Conservation (phyloP, 2,888 invertebrate genomes). For the Eristalis tenax region DNA sequence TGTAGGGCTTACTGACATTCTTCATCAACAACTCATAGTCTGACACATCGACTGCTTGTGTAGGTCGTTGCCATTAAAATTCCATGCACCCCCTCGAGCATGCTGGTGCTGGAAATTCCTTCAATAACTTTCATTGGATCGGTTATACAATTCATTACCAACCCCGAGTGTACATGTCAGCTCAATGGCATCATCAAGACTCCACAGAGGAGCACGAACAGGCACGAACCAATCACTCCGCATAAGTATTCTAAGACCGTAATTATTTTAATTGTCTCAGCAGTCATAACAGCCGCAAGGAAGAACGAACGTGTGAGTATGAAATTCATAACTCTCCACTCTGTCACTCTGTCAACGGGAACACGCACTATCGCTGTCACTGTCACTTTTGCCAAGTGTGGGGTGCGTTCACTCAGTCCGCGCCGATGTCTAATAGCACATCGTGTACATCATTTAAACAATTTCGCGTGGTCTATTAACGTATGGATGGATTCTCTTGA, state of each 20-base stretch:
- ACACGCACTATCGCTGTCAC: background rate
- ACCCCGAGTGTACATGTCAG: conserved; percentile 17
- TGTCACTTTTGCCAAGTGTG: background rate
- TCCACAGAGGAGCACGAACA: conserved; percentile 7
- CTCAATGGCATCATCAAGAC: conserved; percentile 49
- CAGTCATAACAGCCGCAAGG: conserved; percentile 26
- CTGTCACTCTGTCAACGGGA: background rate
- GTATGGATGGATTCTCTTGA: conserved; percentile 59
- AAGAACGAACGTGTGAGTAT: conserved; percentile 26
- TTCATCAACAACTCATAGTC: too few species aligned
- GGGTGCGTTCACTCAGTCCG: background rate
- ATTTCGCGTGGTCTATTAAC: conserved; percentile 50
- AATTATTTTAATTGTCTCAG: conserved; percentile 57
- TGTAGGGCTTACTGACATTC: too few species aligned
- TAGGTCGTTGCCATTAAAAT: background rate
- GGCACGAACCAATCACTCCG: conserved; percentile 28
- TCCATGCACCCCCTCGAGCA: background rate
- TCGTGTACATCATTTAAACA: conserved; percentile 7
- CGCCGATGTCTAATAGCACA: background rate
- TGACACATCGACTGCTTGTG: background rate
- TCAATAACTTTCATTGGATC: conserved; percentile 20
- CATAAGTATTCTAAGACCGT: conserved; percentile 38
- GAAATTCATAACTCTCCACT: conserved; percentile 24
- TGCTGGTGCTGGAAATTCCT: background rate
- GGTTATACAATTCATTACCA: conserved; percentile 22